phyloP scores from a whole-genome alignment of 64 coral and sea anemone genomes.

The Actinia tenebrosa region DNA sequence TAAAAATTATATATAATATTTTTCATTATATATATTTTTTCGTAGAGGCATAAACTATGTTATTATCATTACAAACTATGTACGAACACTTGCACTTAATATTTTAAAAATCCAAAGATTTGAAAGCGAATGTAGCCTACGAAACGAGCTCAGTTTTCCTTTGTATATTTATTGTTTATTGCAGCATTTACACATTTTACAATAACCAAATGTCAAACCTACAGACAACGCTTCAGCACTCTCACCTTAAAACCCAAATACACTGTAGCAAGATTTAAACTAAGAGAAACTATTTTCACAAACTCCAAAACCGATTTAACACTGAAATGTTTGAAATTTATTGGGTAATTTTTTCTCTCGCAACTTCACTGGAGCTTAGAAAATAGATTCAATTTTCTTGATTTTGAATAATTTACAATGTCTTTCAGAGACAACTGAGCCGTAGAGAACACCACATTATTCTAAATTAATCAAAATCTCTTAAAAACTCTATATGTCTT shows the following conservation, averaged over 20 bases:
- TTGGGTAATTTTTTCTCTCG: neutral
- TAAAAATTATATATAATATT: too few relatives aligned
- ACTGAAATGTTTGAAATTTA: neutral
- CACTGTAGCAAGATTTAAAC: too few relatives aligned
- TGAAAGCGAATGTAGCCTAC: neutral
- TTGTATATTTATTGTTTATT: neutral
- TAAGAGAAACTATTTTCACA: too few relatives aligned
- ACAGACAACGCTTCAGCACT: neutral
- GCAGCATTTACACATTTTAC: neutral
- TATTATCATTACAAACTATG: neutral
- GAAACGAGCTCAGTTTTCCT: neutral
- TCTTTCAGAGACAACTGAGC: neutral
- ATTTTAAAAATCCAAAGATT: neutral
- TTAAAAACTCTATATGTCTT: neutral
- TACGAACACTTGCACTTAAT: neutral
- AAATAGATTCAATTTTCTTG: neutral
- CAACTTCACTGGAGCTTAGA: neutral
- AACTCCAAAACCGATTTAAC: neutral
- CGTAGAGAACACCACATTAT: neutral
- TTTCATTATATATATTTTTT: too few relatives aligned
- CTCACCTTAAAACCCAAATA: neutral
- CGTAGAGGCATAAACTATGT: too few relatives aligned
- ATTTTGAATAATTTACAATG: neutral
- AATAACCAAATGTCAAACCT: neutral
- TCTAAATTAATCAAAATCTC: conserved; percentile 1